These are phyloP conservation scores for Lissonota sp. DNA, from an alignment of 2,888 invertebrate genomes.

Conservation along the genomic window DNA sequence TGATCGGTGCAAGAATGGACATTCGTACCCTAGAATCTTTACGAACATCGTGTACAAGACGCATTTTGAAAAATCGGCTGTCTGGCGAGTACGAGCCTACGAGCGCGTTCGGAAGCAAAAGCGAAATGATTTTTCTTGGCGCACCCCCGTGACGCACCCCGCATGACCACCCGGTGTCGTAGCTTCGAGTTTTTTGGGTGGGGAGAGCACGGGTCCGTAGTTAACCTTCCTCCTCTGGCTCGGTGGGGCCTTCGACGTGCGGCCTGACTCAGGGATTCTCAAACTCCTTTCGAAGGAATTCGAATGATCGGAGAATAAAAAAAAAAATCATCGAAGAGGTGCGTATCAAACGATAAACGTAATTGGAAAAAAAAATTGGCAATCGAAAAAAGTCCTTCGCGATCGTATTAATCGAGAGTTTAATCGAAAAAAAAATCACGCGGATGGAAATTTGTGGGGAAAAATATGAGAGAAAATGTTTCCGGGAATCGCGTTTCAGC, in stretches of 20 bases:
- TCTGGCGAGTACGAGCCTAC: not conserved
- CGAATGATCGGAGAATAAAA: not conserved
- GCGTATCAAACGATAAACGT: not conserved
- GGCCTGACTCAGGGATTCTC: slow-evolving; percentile 57
- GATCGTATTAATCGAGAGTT: too few relatives aligned
- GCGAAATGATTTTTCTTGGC: slow-evolving; percentile 77
- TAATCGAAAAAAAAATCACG: not conserved
- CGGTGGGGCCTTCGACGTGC: slow-evolving; percentile 60
- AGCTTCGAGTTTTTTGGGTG: slow-evolving; percentile 71
- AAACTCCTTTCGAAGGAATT: slow-evolving; percentile 16
- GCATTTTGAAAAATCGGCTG: not conserved
- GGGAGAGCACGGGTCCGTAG: slow-evolving; percentile 72
- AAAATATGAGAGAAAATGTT: not conserved
- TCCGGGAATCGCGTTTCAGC: not conserved
- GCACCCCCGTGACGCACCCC: slow-evolving; percentile 79
- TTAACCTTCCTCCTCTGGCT: slow-evolving; percentile 73
- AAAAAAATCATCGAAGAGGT: not conserved
- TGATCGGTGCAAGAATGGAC: slow-evolving; percentile 62
- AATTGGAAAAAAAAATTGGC: not conserved
- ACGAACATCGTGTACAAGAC: slow-evolving; percentile 8
- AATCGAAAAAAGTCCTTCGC: not conserved
- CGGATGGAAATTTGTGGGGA: not conserved
- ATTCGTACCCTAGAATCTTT: not conserved
- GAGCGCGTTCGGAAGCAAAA: slow-evolving; percentile 53
- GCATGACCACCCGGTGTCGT: slow-evolving; percentile 79